Evolutionary conservation across 1,140 invertebrate genomes (phyloP), one percentile per base, ranked within the genome.

Genomic region (Coelopa frigida): DNA sequence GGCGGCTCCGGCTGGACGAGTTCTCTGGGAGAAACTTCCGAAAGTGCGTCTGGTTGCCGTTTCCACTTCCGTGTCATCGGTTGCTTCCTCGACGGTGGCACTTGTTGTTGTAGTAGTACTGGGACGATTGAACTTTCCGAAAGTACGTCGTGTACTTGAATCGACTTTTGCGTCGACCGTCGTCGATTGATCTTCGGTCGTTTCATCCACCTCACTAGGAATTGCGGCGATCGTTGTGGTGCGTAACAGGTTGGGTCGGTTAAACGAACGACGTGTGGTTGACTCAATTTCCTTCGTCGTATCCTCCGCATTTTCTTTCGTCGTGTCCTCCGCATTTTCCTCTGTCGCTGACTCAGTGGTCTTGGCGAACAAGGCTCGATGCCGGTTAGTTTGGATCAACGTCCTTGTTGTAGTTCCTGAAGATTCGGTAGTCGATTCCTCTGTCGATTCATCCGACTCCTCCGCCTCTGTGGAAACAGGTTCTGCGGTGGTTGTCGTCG

Each of bases 1-100:
- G 1, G 7, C 35, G 0, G 55, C 49, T 18, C 35, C n/a, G 31
- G 15, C 56, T 4, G 56, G 50, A 20, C 35, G 31, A 8, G 55
- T 60, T 14, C 39, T 20, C 24, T 38, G 36, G 10, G 20, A 22
- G 14, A 38, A 38, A 5, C 11, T n/a, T 10, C 27, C 27, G 14
- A 43, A 32, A n/a, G 41, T 31, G 10, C 41, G 41, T 14, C 15
- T 17, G 2, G 41, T 31, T 6, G 43, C 12, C 1, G 26, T 29
- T 44, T 44, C 32, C 4, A 24, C 29, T 44, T 33, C 32, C 1
- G 5, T 4, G 11, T 44, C 31, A 3, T 10, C 24, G 4, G 12
- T 5, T 40, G 11, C 39, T 14, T 27, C 11, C 24, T 41, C 39
- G 12, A 24, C n/a, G 10, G 7, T 17, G 4, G 15, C 23, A 21